Conservation (phyloP, 2,888 invertebrate genomes). For the Caenorhabditis parvicauda region DNA sequence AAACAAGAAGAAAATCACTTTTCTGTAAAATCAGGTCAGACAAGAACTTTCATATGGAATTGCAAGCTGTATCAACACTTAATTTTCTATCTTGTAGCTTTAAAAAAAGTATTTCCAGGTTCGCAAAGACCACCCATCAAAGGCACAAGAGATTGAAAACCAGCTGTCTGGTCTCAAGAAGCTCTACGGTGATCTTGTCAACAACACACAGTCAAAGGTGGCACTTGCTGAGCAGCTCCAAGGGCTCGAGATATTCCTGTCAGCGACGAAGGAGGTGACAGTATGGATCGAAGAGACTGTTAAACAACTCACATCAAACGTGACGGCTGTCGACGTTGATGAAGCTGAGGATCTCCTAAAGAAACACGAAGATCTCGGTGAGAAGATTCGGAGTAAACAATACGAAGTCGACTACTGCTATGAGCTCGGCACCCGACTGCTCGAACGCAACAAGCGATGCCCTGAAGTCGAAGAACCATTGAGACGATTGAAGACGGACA, state of each 20-base stretch:
- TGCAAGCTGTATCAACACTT: too few relatives aligned
- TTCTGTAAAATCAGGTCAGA: too few relatives aligned
- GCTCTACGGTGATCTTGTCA: slow-evolving; percentile 81
- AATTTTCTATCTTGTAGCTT: too few relatives aligned
- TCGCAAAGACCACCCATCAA: slow-evolving; percentile 87
- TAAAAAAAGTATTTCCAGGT: too few relatives aligned
- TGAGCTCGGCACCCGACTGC: slow-evolving; percentile 71
- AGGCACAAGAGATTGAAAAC: slow-evolving; percentile 79
- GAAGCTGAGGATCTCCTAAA: slow-evolving; percentile 87
- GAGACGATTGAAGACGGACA: slow-evolving; percentile 23
- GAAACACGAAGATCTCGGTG: slow-evolving; percentile 83
- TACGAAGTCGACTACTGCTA: slow-evolving; percentile 74
- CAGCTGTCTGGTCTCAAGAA: slow-evolving; percentile 81
- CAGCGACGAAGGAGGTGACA: slow-evolving; percentile 40
- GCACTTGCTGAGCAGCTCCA: slow-evolving; percentile 87
- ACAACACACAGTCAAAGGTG: slow-evolving; percentile 80
- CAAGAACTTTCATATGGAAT: too few relatives aligned
- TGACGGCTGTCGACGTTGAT: slow-evolving; percentile 70
- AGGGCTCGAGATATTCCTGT: slow-evolving; percentile 83
- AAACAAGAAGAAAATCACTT: too few relatives aligned
- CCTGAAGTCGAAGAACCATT: slow-evolving; percentile 44
- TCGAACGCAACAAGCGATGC: slow-evolving; percentile 67
- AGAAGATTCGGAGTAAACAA: slow-evolving; percentile 67
- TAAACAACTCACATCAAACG: slow-evolving; percentile 37
- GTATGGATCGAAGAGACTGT: slow-evolving; percentile 46